Evolutionary conservation across 2,888 invertebrate genomes (phyloP).

Genomic region (Archips crataeganus): DNA sequence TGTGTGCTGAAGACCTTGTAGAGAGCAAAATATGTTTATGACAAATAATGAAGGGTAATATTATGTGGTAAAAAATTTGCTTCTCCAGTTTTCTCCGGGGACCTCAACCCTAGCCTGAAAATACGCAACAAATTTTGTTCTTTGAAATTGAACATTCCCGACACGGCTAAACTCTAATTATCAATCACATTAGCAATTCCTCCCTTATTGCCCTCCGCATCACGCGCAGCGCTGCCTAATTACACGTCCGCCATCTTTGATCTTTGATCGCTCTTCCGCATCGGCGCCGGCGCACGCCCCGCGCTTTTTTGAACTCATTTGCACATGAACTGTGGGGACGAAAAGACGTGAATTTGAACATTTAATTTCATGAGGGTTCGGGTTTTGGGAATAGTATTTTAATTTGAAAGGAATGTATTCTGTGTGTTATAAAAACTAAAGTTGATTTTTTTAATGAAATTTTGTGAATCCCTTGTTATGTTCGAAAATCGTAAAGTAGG

Average conservation of each 20-base stretch:
- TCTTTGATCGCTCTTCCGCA: conserved; percentile 36
- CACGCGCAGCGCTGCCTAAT: conserved; percentile 4
- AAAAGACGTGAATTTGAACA: conserved; percentile 10
- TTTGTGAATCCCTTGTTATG: background rate
- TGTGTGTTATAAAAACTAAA: too few species aligned
- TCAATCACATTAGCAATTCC: conserved; percentile 27
- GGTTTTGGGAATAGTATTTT: background rate
- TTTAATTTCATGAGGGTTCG: background rate
- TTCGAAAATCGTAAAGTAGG: too few species aligned
- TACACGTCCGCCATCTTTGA: conserved; percentile 33
- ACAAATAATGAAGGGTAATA: too few species aligned
- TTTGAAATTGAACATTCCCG: background rate
- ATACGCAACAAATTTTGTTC: background rate
- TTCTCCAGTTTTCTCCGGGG: too few species aligned
- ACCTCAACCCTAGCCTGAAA: too few species aligned
- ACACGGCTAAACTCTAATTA: conserved; percentile 14
- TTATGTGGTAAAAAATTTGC: too few species aligned
- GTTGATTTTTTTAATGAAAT: background rate
- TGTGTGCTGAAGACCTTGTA: too few species aligned
- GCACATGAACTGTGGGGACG: conserved; percentile 14
- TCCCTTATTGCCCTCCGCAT: conserved; percentile 26
- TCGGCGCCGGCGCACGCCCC: conserved; percentile 26
- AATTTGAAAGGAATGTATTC: too few species aligned
- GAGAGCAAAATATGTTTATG: too few species aligned
- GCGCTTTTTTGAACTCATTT: conserved; percentile 22